Conservation (phyloP, 1,140 invertebrate species). For the Bombus vancouverensis region DNA sequence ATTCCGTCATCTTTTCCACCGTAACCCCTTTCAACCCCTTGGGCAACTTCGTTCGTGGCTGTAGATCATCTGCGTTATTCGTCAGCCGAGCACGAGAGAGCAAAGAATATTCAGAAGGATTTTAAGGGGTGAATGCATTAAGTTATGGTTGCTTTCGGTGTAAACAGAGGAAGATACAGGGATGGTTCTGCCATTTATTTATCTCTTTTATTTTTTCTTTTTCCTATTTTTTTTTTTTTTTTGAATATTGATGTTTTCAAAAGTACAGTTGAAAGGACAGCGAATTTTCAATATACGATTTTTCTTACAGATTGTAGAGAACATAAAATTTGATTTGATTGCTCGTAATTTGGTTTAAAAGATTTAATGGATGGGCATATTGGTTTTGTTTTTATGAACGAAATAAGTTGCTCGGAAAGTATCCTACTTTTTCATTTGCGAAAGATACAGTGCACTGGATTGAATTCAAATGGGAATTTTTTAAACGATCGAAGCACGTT, state of each 20-base stretch:
- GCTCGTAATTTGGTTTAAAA: no score
- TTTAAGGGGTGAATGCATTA: not conserved
- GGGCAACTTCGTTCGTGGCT: not conserved
- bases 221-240: no score
- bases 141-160: not conserved
- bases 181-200: not conserved
- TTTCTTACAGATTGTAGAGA: no score
- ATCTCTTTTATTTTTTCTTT: no score
- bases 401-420: no score
- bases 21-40: not conserved
- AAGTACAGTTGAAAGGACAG: no score
- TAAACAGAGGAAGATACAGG: not conserved
- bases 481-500: no score
- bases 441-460: no score
- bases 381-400: no score
- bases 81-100: slow-evolving; percentile 8
- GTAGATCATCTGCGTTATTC: slow-evolving; percentile 45
- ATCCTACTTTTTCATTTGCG: no score
- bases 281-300: not conserved
- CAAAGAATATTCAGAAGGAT: not conserved
- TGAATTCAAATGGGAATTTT: no score
- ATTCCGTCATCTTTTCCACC: slow-evolving; percentile 17
- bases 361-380: no score
- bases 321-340: not conserved
- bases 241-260: not conserved